Evolutionary conservation across 2,888 invertebrate genomes (phyloP).

Genomic region (Eristalis intricaria): DNA sequence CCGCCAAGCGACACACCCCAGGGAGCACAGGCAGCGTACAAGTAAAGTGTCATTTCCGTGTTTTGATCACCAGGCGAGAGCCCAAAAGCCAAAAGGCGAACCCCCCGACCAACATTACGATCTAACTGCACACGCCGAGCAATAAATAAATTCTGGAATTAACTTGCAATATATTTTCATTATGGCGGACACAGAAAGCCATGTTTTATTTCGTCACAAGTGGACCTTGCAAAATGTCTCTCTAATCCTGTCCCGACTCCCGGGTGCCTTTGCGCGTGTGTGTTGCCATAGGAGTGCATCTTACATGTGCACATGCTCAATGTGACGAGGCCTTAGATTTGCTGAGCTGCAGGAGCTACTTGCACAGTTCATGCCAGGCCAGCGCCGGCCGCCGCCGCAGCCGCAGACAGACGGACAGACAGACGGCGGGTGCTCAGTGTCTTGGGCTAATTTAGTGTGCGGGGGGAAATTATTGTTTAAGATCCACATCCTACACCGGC

Average conservation of each 20-base stretch:
- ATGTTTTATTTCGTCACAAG: slow-evolving; percentile 82
- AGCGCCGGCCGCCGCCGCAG: neutral
- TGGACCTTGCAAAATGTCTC: slow-evolving; percentile 80
- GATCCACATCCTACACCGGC: slow-evolving; percentile 65
- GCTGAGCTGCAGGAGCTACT: slow-evolving; percentile 29
- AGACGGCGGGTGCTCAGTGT: slow-evolving; percentile 32
- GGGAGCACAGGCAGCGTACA: neutral
- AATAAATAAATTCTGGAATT: slow-evolving; percentile 81
- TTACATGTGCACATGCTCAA: slow-evolving; percentile 6
- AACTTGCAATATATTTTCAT: slow-evolving; percentile 81
- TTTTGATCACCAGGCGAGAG: slow-evolving; percentile 41
- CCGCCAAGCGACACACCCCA: neutral
- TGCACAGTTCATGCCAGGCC: slow-evolving; percentile 7
- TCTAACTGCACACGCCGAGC: slow-evolving; percentile 71
- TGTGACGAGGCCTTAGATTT: slow-evolving; percentile 7
- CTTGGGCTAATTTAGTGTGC: slow-evolving; percentile 65
- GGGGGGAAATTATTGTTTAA: slow-evolving; percentile 69
- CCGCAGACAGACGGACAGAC: slow-evolving; percentile 13
- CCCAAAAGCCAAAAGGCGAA: neutral
- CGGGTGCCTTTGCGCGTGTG: neutral
- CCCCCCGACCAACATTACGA: slow-evolving; percentile 36
- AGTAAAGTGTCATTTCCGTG: slow-evolving; percentile 55
- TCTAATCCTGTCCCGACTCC: slow-evolving; percentile 64
- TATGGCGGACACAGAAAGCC: slow-evolving; percentile 81
- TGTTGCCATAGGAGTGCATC: slow-evolving; percentile 56